Percentiles rank a stretch among this genome's conserved stretches.
Conservation (phyloP, 1,140 invertebrate species). For the Lepidurus couesii region DNA sequence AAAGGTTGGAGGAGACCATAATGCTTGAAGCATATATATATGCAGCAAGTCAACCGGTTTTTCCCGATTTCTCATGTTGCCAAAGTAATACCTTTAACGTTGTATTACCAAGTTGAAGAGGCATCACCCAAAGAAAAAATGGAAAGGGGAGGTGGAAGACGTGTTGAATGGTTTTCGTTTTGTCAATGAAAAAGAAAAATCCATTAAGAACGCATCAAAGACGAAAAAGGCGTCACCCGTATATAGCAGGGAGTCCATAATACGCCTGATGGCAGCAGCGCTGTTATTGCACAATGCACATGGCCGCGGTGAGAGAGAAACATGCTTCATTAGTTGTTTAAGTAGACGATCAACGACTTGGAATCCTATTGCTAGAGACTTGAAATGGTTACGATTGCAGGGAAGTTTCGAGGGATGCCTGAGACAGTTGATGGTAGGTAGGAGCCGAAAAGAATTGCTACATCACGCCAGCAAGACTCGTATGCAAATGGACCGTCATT, state of each 20-base stretch:
- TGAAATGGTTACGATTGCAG: not conserved
- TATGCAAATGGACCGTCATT: not conserved
- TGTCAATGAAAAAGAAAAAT: not conserved
- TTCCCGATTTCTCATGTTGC: not conserved
- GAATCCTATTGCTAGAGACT: not conserved
- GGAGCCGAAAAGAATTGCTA: not conserved
- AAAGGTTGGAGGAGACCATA: too few relatives aligned
- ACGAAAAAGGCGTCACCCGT: not conserved
- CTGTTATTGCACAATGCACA: not conserved
- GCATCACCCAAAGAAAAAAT: not conserved
- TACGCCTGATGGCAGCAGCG: not conserved
- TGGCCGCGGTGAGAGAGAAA: not conserved
- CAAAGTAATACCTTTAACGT: not conserved
- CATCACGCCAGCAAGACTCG: not conserved
- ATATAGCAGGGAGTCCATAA: not conserved
- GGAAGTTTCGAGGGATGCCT: not conserved
- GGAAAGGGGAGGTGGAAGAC: not conserved
- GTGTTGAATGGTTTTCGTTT: constrained; percentile 22
- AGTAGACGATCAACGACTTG: not conserved
- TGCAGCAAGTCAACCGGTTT: not conserved
- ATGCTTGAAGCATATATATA: too few relatives aligned
- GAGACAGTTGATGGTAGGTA: not conserved
- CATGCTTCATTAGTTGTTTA: constrained; percentile 14
- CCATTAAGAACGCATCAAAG: constrained; percentile 1
- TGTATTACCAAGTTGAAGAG: not conserved